Conservation (phyloP, 2,797 vertebrate genomes). For the Acrossocheilus wenchowensis region DNA sequence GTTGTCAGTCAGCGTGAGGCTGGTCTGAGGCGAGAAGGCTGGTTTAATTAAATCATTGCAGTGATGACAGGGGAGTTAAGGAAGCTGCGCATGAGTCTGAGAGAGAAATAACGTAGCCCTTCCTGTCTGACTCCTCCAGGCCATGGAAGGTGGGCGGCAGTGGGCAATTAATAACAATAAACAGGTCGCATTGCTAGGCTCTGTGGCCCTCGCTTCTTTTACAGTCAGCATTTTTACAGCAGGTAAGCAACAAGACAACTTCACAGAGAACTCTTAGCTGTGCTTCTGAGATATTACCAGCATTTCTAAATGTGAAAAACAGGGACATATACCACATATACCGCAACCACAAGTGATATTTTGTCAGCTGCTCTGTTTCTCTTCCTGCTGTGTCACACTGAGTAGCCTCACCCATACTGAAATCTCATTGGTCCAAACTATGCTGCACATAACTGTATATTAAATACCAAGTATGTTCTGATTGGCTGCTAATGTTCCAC, state of each 20-base stretch:
- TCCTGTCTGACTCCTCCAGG: conserved; percentile 65
- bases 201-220: conserved; percentile 27
- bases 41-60: conserved; percentile 77
- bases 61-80: conserved; percentile 74
- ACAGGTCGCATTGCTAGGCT: conserved; percentile 37
- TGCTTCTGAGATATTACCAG: not conserved
- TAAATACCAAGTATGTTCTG: not conserved
- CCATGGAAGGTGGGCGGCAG: conserved; percentile 58
- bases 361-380: not conserved
- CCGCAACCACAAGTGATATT: not conserved
- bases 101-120: conserved; percentile 72
- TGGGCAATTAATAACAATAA: conserved; percentile 63
- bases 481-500: not conserved
- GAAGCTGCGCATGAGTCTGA: conserved; percentile 70
- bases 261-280: not conserved
- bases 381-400: not conserved
- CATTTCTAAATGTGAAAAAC: not conserved
- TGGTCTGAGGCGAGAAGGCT: conserved; percentile 72
- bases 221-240: conserved; percentile 22
- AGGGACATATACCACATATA: not conserved
- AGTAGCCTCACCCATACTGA: not conserved
- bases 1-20: conserved; percentile 81
- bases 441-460: not conserved
- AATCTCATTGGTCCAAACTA: not conserved
- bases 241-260: not conserved